Evolutionary conservation across 2,888 invertebrate species (phyloP), one percentile per base, ranked within the genome.

Genomic region (Chloroclysta siterata): DNA sequence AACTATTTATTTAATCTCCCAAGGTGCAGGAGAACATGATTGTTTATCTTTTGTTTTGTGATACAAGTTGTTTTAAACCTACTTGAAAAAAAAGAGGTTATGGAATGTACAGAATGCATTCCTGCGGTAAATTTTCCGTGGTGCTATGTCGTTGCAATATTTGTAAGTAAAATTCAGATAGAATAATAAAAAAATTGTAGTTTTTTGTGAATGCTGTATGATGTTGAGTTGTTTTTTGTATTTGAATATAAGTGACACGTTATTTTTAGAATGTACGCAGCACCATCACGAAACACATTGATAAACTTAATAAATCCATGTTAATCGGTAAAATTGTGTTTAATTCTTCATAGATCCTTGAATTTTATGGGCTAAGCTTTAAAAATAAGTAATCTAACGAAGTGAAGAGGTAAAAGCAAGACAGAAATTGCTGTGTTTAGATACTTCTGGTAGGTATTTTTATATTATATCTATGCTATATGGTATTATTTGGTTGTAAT

Each of bases 291-390:
- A 82, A 87, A 89, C 87, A 88, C 85, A 85, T 87, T 89, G 85
- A 86, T 89, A 84, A 89, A 86, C 82, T 85, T 83, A 92, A 90
- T 90, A 92, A 91, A 91, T 85, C 84, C 86, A 91, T 90, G 89
- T 91, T 90, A 89, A 88, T 90, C 87, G 81, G 81, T 75, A 76
- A 63, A 39, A 59, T 51, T 74, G 73, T 76, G 69, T 74, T 70
- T 71, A 71, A 63, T 66, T 62, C 63, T 66, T 69, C 60, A 63
- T 66, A 51, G 17, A 46, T 17, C 11, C 17, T 17, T 10, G 3
- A 15, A 44, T 44, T 17, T 17, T 17, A 17, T 3, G 0, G 15
- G n/a, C n/a, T n/a, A n/a, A n/a, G n/a, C n/a, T n/a, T n/a, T n/a
- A n/a, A n/a, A n/a, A n/a, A n/a, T n/a, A n/a, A n/a, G 2, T 14